Conservation (phyloP, 1,140 invertebrate species). For the Lepidurus couesii region DNA sequence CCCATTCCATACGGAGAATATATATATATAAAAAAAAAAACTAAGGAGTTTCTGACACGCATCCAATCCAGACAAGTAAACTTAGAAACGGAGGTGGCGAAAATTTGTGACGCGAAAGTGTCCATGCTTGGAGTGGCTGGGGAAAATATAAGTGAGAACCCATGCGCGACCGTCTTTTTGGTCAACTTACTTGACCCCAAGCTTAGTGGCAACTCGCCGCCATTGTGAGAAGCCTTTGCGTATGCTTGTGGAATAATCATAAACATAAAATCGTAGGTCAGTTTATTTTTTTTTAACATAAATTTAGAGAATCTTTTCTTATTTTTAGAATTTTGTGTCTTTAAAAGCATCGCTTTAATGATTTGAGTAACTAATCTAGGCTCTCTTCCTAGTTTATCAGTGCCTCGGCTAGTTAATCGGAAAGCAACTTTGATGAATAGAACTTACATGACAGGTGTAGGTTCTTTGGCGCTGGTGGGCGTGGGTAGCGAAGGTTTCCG, state of each 20-base stretch:
- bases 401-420: slow-evolving; percentile 30
- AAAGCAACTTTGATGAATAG: background rate
- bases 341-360: background rate
- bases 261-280: slow-evolving; percentile 47
- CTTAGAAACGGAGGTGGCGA: background rate
- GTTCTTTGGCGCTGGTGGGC: background rate
- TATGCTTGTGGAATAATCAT: slow-evolving; percentile 46
- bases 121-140: background rate
- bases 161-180: background rate
- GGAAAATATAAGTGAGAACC: background rate
- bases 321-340: background rate
- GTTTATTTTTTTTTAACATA: background rate
- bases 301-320: background rate
- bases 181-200: slow-evolving; percentile 84
- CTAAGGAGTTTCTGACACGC: background rate
- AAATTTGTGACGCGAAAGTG: background rate
- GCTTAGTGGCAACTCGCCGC: slow-evolving; percentile 81
- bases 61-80: background rate
- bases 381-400: slow-evolving; percentile 29
- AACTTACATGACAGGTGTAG: background rate
- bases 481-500: background rate
- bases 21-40: too few relatives aligned
- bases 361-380: background rate
- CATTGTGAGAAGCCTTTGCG: slow-evolving; percentile 72
- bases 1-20: too few relatives aligned